Evolutionary conservation across 2,888 invertebrate genomes (phyloP).

Genomic region (Mythimna loreyi): DNA sequence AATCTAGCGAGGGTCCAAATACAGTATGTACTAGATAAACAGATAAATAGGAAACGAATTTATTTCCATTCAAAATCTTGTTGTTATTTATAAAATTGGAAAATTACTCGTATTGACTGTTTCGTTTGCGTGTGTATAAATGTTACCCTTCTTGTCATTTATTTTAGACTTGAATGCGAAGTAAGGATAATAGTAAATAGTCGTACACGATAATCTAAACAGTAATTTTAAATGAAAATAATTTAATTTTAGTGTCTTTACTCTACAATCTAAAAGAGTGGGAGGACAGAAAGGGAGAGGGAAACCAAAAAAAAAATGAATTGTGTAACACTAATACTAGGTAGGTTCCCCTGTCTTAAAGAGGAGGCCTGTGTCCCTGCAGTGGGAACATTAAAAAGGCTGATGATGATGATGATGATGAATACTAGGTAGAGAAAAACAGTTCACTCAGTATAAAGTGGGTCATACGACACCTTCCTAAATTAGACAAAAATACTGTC

Average conservation of each 20-base stretch:
- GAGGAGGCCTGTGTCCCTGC: no score
- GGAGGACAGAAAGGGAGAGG: no score
- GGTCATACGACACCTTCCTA: no score
- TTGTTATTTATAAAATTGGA: conserved; percentile 3
- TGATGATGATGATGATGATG: no score
- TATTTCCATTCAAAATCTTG: conserved; percentile 15
- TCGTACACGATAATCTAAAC: background rate
- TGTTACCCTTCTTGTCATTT: background rate
- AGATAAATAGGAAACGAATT: conserved; percentile 54
- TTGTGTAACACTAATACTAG: no score
- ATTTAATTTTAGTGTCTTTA: background rate
- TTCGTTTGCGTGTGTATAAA: background rate
- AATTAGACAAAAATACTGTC: no score
- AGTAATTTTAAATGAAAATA: background rate
- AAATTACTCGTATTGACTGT: background rate
- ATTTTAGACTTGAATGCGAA: background rate
- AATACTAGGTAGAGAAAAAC: no score
- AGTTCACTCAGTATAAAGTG: no score
- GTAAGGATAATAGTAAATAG: background rate
- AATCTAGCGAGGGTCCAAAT: conserved; percentile 79
- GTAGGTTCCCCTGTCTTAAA: no score
- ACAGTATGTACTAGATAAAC: conserved; percentile 64
- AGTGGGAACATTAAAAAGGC: no score
- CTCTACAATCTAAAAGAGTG: no score
- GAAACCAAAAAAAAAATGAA: no score